Percentiles rank a stretch among this genome's conserved stretches.
Conservation (phyloP, 2,888 invertebrate species). For the Lissonota sp. region DNA sequence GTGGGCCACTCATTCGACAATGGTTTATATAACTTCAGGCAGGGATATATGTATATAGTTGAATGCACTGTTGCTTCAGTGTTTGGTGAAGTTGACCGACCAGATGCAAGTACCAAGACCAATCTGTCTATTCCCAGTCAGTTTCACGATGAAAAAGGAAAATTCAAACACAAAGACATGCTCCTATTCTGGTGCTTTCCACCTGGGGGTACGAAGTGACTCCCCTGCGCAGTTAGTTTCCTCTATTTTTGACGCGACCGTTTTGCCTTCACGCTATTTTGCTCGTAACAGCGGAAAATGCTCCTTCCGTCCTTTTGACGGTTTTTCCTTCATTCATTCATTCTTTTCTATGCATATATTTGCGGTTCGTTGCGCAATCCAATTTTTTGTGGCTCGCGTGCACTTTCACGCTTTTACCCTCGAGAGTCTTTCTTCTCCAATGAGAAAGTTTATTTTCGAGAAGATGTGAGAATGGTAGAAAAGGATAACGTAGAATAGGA, state of each 20-base stretch:
- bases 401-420: constrained; percentile 38
- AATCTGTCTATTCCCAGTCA: background rate
- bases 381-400: constrained; percentile 11
- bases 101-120: background rate
- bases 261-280: constrained; percentile 38
- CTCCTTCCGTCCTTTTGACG: constrained; percentile 42
- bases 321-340: constrained; percentile 26
- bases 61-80: background rate
- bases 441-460: constrained; percentile 26
- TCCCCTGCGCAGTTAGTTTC: constrained; percentile 9
- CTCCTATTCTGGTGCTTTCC: constrained; percentile 18
- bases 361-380: constrained; percentile 23
- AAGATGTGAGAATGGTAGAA: constrained; percentile 7
- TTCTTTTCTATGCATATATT: background rate
- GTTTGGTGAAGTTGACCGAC: constrained; percentile 18
- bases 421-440: constrained; percentile 20
- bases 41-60: background rate
- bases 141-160: constrained; percentile 15
- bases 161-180: background rate
- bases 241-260: constrained; percentile 5
- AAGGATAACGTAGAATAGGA: constrained; percentile 6
- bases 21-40: background rate
- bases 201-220: constrained; percentile 24
- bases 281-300: constrained; percentile 14
- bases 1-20: too few relatives aligned